Evolutionary conservation across 2,113 vertebrate genomes (phyloP), one percentile per base, ranked within the genome.

Genomic region (Pollachius pollachius): DNA sequence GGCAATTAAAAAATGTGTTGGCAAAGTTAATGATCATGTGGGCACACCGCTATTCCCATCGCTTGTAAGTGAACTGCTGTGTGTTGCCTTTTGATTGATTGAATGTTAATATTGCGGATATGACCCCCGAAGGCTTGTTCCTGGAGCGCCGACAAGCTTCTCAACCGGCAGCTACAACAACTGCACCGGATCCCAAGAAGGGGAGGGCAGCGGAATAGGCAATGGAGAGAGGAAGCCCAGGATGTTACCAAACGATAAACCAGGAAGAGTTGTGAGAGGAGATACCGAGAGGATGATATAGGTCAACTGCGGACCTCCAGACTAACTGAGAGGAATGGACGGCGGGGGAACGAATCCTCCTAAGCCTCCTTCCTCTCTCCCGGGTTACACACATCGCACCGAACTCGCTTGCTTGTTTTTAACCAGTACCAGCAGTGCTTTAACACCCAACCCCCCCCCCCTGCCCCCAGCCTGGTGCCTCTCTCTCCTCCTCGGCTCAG

Each of bases 401-500:
- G 75, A 63, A 48, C 41, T 52, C 77, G 61, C 77, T 79, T 57
- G 81, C 78, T 79, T 74, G 67, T 63, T 74, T 81, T 84, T n/a
- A 57, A 17, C 54, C n/a, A 57, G 15, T 3, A 48, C 41, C 41
- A 11, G 37, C 37, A 41, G 37, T 6, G 37, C 6, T 41, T 41
- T 9, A 48, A 48, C 41, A 48, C 11, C 41, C 41, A 48, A 48
- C 41, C 41, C 41, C 41, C 41, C 79, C 64, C 56, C 73, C 64
- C 23, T 18, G 64, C 75, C 64, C 52, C 30, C 71, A 79, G 71
- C 54, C 19, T 78, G 64, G 63, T 70, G 69, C 72, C 78, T 70
- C 70, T 68, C 72, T 84, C 67, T 69, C 76, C 78, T 74, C 79
- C 67, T 81, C 71, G 17, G 69, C 78, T 69, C 83, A 75, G 74